Conservation (phyloP, 2,797 vertebrate species). For the Periparus ater region DNA sequence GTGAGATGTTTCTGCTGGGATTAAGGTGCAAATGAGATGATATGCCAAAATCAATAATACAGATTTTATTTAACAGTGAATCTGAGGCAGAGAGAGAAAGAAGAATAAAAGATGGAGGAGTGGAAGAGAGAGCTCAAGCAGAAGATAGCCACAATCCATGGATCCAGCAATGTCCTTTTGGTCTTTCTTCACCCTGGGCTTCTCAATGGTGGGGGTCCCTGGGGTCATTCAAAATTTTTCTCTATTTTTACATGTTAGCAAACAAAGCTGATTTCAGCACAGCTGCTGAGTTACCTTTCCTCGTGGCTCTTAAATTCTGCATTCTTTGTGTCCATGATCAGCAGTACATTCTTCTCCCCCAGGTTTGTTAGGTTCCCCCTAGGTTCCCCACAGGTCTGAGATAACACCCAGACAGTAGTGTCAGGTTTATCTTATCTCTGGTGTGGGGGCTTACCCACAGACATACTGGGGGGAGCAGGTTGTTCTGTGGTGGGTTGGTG, state of each 20-base stretch:
- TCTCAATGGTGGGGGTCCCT: accelerated
- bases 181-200: neutral
- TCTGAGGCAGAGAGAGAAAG: neutral
- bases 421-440: neutral
- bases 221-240: neutral
- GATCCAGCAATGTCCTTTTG: neutral
- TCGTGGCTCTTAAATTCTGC: neutral
- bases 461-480: accelerated
- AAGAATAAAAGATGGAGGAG: neutral
- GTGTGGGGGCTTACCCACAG: neutral
- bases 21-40: neutral
- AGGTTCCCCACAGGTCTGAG: neutral
- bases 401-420: neutral
- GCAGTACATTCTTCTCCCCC: neutral
- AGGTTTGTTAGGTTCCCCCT: accelerated
- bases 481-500: neutral
- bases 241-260: neutral
- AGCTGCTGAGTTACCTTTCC: neutral
- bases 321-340: neutral
- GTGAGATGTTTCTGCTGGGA: neutral
- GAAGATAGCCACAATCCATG: accelerated
- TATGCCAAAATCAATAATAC: neutral
- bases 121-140: neutral
- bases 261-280: neutral
- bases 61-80: neutral